Evolutionary conservation across 1,140 invertebrate species (phyloP), one percentile per base, ranked within the genome.

Genomic region (Formica exsecta): DNA sequence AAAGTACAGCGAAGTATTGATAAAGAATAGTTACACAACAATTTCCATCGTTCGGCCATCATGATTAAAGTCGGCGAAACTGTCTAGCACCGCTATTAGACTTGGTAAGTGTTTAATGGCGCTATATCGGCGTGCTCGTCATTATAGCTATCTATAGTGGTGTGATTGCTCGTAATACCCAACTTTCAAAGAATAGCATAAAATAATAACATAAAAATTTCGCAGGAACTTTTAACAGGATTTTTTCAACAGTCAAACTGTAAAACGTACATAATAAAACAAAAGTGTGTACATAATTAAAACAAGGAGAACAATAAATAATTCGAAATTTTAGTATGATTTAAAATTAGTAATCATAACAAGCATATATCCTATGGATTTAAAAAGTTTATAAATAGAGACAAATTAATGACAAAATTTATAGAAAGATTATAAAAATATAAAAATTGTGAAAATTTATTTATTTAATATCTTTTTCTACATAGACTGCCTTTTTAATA

Each of bases 11-110:
- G 7, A 66, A 79, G 25, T 77, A 66, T 77, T 41, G 41, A n/a
- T 68, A 79, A 66, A 79, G 62, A 79, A 79, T 32, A 68, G 13
- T 79, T 68, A 68, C 44, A n/a, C 62, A 66, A 79, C 61, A 79
- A 79, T 79, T 77, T 77, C 32, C 44, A 79, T 79, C 29, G 44
- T 68, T 68, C 32, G 8, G 11, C 44, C 44, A 79, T 79, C 62
- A 48, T 66, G n/a, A 68, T 44, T 59, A 9, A 79, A 79, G 65
- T 79, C 76, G 51, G n/a, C 8, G n/a, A 68, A 68, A 79, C n/a
- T 54, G 62, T 29, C 62, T 68, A 66, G 32, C 22, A 38, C 44
- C 9, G 38, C 11, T 66, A 79, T 79, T 66, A 79, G 44, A 79
- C 44, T 79, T 68, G n/a, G 44, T 41, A 68, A 54, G 62, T 68